Evolutionary conservation across 1,140 invertebrate species (phyloP).

Genomic region (Lerema accius): DNA sequence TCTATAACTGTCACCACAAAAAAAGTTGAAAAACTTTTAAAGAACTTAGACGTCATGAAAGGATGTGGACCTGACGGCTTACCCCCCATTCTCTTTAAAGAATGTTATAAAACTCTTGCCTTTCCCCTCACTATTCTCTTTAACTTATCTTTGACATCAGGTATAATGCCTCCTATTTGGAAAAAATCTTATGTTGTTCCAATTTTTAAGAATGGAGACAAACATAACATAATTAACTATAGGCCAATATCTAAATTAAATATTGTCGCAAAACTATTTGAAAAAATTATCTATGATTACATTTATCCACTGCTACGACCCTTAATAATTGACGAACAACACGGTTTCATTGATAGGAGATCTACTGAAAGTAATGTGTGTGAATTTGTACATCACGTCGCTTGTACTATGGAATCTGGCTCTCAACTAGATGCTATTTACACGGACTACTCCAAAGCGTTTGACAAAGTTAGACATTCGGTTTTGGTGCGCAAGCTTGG

Average conservation of each 20-base stretch:
- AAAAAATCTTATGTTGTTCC: conserved; percentile 16
- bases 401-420: conserved; percentile 13
- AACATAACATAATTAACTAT: conserved; percentile 35
- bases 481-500: conserved; percentile 8
- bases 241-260: conserved; percentile 36
- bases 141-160: conserved; percentile 14
- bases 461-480: conserved; percentile 19
- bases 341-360: no score
- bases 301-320: conserved; percentile 18
- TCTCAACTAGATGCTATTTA: conserved; percentile 7
- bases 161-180: conserved; percentile 21
- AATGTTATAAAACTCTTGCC: conserved; percentile 16
- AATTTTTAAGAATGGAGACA: conserved; percentile 35
- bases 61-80: conserved; percentile 3
- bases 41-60: conserved; percentile 2
- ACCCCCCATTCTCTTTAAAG: conserved; percentile 14
- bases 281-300: conserved; percentile 33
- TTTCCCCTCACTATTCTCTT: conserved; percentile 27
- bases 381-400: conserved; percentile 11
- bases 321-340: conserved; percentile 20
- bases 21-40: conserved; percentile 2
- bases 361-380: conserved; percentile 30
- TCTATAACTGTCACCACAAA: not conserved
- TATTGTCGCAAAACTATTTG: conserved; percentile 22
- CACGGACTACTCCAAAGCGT: no score